These are phyloP conservation scores for Acridotheres tristis DNA, from an alignment of 2,797 vertebrate species.

Conservation along the genomic window DNA sequence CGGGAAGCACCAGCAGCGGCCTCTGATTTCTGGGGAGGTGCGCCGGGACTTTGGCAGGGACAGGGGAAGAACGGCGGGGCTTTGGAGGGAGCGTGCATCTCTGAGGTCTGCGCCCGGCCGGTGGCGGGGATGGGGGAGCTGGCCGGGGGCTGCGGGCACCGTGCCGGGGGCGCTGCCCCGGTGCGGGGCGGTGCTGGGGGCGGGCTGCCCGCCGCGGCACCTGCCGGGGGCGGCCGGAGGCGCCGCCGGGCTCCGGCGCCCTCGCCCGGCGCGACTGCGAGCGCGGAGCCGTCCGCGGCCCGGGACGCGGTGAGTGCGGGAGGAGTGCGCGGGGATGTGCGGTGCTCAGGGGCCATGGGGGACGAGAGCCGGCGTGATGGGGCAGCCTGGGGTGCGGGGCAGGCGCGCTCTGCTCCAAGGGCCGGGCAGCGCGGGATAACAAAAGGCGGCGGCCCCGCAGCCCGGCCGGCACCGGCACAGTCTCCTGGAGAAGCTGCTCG, in stretches of 20 bases:
- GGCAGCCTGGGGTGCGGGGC: not conserved
- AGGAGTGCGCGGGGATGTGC: too few species aligned
- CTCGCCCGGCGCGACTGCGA: not conserved
- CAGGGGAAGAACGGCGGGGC: not conserved
- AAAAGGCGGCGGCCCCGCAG: not conserved
- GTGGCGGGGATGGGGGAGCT: not conserved
- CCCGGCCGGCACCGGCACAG: not conserved
- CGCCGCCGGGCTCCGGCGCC: not conserved
- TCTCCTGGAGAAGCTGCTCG: not conserved
- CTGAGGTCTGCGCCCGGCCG: not conserved
- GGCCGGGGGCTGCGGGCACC: not conserved
- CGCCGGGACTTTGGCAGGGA: not conserved
- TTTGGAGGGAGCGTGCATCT: not conserved
- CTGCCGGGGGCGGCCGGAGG: not conserved
- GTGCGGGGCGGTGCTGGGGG: conserved; percentile 12
- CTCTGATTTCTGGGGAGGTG: not conserved
- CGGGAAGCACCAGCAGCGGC: rapidly evolving
- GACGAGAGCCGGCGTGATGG: not conserved
- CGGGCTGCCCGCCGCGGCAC: not conserved
- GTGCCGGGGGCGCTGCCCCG: not conserved
- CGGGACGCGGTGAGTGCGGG: not conserved
- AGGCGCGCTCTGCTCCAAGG: not conserved
- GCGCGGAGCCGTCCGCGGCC: not conserved
- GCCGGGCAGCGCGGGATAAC: not conserved
- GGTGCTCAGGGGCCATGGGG: too few species aligned